Conservation (phyloP, 1,140 invertebrate species). For the Lucilia sericata region DNA sequence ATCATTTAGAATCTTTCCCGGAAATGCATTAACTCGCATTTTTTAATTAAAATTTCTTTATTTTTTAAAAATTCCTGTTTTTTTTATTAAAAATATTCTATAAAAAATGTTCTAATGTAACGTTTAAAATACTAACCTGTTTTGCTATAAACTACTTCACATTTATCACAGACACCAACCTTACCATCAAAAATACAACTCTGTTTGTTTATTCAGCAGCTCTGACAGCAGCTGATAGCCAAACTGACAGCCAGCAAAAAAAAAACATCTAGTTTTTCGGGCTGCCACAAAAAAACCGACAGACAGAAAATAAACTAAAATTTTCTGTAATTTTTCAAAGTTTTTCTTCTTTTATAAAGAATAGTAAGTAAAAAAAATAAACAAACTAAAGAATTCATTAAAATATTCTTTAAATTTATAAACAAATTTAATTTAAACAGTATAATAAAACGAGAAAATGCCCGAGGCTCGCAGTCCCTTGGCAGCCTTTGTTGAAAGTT, state of each 20-base stretch:
- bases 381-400: not conserved
- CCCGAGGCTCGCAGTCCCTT: constrained; percentile 67
- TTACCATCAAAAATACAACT: not conserved
- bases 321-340: not conserved
- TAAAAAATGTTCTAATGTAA: too few species aligned
- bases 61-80: too few species aligned
- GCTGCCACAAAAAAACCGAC: constrained; percentile 14
- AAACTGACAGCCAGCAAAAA: constrained; percentile 25
- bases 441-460: constrained; percentile 52
- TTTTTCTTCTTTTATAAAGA: constrained; percentile 27
- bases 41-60: too few species aligned
- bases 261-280: constrained; percentile 34
- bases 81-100: too few species aligned
- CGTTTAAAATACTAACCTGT: too few species aligned
- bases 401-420: not conserved
- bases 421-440: not conserved
- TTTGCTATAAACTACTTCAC: too few species aligned
- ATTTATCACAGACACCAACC: not conserved
- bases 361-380: not conserved
- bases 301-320: constrained; percentile 34
- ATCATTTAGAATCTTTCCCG: too few species aligned
- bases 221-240: constrained; percentile 16
- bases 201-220: not conserved
- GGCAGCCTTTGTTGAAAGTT: constrained; percentile 69
- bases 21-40: too few species aligned